phyloP scores from a whole-genome alignment of 2,113 vertebrate genomes.

The Oenanthe melanoleuca region DNA sequence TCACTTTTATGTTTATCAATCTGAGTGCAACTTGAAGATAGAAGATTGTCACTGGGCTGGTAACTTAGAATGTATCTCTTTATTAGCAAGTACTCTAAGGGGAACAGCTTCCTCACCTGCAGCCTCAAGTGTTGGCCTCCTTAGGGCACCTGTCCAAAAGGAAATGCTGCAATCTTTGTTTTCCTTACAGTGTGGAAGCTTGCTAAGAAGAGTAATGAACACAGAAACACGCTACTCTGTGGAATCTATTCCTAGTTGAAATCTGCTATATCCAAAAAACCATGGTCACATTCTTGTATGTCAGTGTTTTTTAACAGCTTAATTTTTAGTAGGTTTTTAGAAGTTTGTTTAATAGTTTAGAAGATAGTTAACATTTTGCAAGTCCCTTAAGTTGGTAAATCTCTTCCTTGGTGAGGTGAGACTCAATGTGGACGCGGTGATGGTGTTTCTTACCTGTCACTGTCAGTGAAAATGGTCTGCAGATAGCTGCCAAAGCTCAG shows the following conservation, averaged over 20 bases:
- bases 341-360: not conserved
- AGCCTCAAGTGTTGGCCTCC: not conserved
- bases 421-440: rapidly evolving
- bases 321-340: not conserved
- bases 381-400: not conserved
- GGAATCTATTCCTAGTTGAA: not conserved
- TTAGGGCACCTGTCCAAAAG: not conserved
- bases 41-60: not conserved
- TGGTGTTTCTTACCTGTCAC: not conserved
- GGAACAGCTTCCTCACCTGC: not conserved
- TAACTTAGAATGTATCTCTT: not conserved
- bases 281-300: not conserved
- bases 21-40: not conserved
- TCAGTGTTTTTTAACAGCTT: not conserved
- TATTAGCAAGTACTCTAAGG: not conserved
- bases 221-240: not conserved
- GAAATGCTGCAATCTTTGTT: not conserved
- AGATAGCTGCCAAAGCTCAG: not conserved
- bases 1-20: not conserved
- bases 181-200: not conserved
- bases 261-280: not conserved
- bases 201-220: not conserved
- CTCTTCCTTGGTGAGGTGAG: not conserved
- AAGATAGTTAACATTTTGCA: not conserved
- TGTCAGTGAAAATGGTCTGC: not conserved